Conservation (phyloP, 2,113 vertebrate genomes). For the Meles meles region DNA sequence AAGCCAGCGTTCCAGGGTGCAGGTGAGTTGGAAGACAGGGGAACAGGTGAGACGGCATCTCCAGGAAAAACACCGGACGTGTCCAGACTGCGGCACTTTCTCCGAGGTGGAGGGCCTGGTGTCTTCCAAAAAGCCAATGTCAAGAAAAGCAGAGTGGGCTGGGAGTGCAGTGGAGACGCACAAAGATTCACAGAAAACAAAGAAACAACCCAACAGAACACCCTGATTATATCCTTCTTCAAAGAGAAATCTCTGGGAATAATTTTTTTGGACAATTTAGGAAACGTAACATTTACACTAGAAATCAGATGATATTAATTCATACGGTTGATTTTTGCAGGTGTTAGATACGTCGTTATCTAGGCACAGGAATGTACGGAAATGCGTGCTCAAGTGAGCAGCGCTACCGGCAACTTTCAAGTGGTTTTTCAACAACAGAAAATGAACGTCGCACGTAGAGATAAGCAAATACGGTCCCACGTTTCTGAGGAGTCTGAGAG, state of each 20-base stretch:
- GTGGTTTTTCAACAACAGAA: not conserved
- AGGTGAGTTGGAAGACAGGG: not conserved
- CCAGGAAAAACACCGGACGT: not conserved
- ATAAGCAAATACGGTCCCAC: not conserved
- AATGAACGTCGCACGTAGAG: not conserved
- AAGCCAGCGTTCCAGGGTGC: not conserved
- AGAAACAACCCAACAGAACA: not conserved
- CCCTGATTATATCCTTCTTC: not conserved
- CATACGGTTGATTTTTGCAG: slow-evolving; percentile 5
- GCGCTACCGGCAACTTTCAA: not conserved
- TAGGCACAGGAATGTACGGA: not conserved
- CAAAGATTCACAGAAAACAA: not conserved
- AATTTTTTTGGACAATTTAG: not conserved
- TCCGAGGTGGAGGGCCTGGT: not conserved
- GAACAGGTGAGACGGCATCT: not conserved
- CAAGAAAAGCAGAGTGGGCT: not conserved
- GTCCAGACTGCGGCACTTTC: not conserved
- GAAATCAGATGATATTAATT: not conserved
- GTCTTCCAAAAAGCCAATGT: not conserved
- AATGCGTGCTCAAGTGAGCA: not conserved
- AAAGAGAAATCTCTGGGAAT: not conserved
- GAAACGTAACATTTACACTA: not conserved
- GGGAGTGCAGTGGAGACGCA: not conserved
- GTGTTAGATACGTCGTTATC: not conserved
- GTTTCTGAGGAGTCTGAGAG: not conserved